Evolutionary conservation across 2,888 invertebrate genomes (phyloP), one percentile per base, ranked within the genome.

Genomic region (Chironomus tentans): DNA sequence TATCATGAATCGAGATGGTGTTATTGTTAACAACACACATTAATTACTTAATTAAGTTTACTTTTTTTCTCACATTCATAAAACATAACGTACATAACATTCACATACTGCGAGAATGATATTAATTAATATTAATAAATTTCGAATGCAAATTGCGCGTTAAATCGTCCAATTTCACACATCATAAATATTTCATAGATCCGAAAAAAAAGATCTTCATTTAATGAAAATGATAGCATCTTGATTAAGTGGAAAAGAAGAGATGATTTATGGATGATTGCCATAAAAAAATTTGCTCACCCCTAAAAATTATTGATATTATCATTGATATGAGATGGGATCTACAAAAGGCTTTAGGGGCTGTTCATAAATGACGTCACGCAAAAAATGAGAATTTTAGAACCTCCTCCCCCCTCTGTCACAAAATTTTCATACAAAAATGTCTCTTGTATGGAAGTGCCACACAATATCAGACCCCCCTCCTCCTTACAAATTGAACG

Each of bases 111-210:
- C 56, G 15, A 56, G 10, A 38, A 10, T 38, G 38, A 38, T 10
- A 38, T 38, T 38, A 38, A 38, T 38, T 56, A 56, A 56, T n/a
- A n/a, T 56, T 18, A 56, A 18, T 13, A 6, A 15, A 50, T 56
- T 56, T 56, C 18, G 15, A 56, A 56, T 56, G n/a, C 18, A 56
- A 56, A 56, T 56, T 18, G 56, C 15, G 6, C 56, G 18, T 56
- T 56, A n/a, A 68, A 68, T 68, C 46, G 46, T 12, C 7, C 70
- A 70, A 46, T 70, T 70, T 46, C 70, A 70, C 70, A 70, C 38
- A 70, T 70, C 48, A 70, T 70, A 47, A 70, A 15, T 46, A 56
- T 56, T 15, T 56, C 38, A 38, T 38, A 38, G 38, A 38, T 24
- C 24, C 2, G 4, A 24, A 24, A 24, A 4, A 24, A 3, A 24